Percentiles rank a stretch among this genome's conserved stretches.
Evolutionary conservation across 2,797 vertebrate species (phyloP).

Genomic region (Manis javanica): DNA sequence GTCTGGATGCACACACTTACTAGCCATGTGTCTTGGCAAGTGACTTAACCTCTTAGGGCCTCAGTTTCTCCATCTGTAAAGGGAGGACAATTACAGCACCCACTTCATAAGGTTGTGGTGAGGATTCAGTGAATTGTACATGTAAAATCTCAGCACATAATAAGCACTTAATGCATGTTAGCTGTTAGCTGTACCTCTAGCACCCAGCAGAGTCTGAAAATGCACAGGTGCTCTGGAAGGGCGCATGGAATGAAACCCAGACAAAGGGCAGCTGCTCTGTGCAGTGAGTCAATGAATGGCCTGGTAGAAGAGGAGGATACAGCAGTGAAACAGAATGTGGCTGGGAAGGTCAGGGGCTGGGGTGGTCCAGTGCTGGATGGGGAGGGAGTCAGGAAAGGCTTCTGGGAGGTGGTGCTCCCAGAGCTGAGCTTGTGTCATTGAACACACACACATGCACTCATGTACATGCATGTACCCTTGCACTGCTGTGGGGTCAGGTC

Average conservation of each 20-base stretch:
- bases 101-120: neutral
- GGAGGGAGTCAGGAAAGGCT: neutral
- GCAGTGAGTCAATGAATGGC: neutral
- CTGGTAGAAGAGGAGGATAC: neutral
- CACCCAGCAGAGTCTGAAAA: neutral
- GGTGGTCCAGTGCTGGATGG: neutral
- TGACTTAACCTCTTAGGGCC: neutral
- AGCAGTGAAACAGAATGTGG: neutral
- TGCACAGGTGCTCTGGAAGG: neutral
- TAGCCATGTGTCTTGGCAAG: neutral
- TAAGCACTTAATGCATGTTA: neutral
- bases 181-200: neutral
- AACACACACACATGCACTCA: fast-evolving
- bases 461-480: fast-evolving
- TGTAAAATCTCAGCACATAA: neutral
- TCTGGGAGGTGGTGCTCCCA: neutral
- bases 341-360: neutral
- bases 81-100: neutral
- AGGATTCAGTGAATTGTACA: neutral
- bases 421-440: neutral
- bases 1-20: neutral
- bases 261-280: neutral
- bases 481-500: neutral
- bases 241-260: neutral
- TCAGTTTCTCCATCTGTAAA: conserved; percentile 14